A percentile compares a stretch with the other conserved stretches of the same genome.
Evolutionary conservation across 1,140 invertebrate species (phyloP).

Genomic region (Zelostemma sp.): DNA sequence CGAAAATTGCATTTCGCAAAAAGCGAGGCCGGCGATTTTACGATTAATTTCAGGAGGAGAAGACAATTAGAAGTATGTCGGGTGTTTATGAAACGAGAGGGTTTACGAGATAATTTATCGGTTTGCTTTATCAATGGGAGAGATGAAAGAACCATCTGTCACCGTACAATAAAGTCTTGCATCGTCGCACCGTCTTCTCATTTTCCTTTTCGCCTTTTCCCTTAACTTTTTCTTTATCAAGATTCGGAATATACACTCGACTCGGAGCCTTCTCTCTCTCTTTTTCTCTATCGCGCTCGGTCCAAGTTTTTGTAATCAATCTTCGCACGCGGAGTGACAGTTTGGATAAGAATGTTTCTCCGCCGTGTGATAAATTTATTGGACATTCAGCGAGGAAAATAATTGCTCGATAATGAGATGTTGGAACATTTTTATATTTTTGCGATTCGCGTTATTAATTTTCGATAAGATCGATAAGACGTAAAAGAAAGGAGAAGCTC

Average conservation of each 20-base stretch:
- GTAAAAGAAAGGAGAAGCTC: too few relatives aligned
- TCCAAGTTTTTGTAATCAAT: slow-evolving; percentile 46
- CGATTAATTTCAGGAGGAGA: not conserved
- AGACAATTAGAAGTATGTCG: not conserved
- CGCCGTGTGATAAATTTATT: slow-evolving; percentile 33
- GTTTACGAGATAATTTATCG: slow-evolving; percentile 45
- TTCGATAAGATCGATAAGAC: too few relatives aligned
- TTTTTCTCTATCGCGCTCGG: slow-evolving; percentile 21
- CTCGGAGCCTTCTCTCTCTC: too few relatives aligned
- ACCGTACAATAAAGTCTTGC: slow-evolving; percentile 43
- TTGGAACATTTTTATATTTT: too few relatives aligned
- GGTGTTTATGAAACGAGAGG: slow-evolving; percentile 23
- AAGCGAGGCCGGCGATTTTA: not conserved
- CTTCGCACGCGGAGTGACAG: slow-evolving; percentile 35
- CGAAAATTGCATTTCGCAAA: not conserved
- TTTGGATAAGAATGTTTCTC: slow-evolving; percentile 44
- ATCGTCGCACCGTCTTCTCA: slow-evolving; percentile 31
- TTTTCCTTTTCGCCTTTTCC: slow-evolving; percentile 39
- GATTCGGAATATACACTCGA: slow-evolving; percentile 35
- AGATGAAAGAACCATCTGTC: slow-evolving; percentile 45
- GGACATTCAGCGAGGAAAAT: slow-evolving; percentile 34
- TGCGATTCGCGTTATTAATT: too few relatives aligned
- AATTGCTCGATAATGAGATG: too few relatives aligned
- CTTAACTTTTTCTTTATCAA: slow-evolving; percentile 41
- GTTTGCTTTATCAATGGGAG: slow-evolving; percentile 31